Percentiles rank a stretch among this genome's conserved stretches.
phyloP scores from a whole-genome alignment of 2,797 vertebrate genomes.

The Mormyrops attenuatus region DNA sequence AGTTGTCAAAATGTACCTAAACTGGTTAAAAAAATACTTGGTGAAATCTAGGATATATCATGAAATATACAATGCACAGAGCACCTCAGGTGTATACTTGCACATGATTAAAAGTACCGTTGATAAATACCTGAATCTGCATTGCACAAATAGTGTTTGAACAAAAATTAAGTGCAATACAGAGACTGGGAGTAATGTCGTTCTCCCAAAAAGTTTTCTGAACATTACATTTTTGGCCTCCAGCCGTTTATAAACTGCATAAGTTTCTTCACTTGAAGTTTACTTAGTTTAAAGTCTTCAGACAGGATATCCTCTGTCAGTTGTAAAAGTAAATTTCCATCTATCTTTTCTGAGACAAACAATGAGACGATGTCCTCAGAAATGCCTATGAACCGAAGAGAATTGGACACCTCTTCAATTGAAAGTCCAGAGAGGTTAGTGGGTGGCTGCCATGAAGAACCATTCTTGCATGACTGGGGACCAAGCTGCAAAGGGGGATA shows the following conservation, averaged over 20 bases:
- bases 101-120: slow-evolving; percentile 59
- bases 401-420: slow-evolving; percentile 89
- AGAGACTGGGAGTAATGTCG: slow-evolving; percentile 53
- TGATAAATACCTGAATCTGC: slow-evolving; percentile 67
- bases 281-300: slow-evolving; percentile 94
- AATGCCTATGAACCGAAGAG: slow-evolving; percentile 87
- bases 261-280: slow-evolving; percentile 97
- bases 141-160: slow-evolving; percentile 67
- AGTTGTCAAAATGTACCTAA: slow-evolving; percentile 35
- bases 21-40: slow-evolving; percentile 28
- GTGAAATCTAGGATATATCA: slow-evolving; percentile 31
- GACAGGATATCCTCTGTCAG: slow-evolving; percentile 93
- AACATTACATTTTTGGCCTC: slow-evolving; percentile 85
- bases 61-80: slow-evolving; percentile 59
- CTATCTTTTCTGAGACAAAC: slow-evolving; percentile 91
- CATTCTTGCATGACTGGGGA: slow-evolving; percentile 68
- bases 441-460: slow-evolving; percentile 80
- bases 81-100: slow-evolving; percentile 54
- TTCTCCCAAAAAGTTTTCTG: background rate
- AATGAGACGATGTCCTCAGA: slow-evolving; percentile 81
- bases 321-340: slow-evolving; percentile 90
- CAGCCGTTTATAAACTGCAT: slow-evolving; percentile 96
- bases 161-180: slow-evolving; percentile 68
- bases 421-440: slow-evolving; percentile 81
- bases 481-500: slow-evolving; percentile 61